Percentiles rank a stretch among this genome's conserved stretches.
Evolutionary conservation across 2,797 vertebrate species (phyloP).

Genomic region (Coendou prehensilis): DNA sequence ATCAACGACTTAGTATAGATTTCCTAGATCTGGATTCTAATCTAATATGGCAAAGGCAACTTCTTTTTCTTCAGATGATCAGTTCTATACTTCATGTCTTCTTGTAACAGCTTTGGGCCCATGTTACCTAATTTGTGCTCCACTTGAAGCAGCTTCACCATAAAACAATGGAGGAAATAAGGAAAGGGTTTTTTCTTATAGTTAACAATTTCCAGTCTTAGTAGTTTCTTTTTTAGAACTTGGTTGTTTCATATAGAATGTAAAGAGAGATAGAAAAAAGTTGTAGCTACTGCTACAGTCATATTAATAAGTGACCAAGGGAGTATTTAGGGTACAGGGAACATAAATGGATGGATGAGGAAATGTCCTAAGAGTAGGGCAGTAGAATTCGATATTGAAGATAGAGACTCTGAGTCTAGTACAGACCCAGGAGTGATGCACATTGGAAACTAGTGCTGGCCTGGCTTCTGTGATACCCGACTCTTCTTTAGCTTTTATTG

Average conservation of each 20-base stretch:
- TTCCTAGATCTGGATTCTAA: slow-evolving; percentile 30
- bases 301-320: background rate
- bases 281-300: background rate
- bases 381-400: background rate
- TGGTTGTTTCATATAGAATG: slow-evolving; percentile 44
- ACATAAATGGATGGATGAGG: background rate
- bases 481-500: slow-evolving; percentile 29
- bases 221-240: slow-evolving; percentile 27
- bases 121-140: background rate
- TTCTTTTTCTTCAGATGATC: background rate
- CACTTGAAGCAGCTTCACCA: background rate
- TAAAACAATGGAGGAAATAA: background rate
- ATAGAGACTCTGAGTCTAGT: background rate
- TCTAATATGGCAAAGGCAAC: background rate
- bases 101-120: background rate
- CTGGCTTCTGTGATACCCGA: background rate
- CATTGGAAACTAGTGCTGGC: background rate
- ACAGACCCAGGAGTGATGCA: background rate
- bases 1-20: slow-evolving; percentile 10
- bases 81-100: background rate
- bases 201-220: background rate
- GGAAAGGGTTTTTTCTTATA: slow-evolving; percentile 2
- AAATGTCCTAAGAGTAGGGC: background rate
- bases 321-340: background rate
- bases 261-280: slow-evolving; percentile 28